Percentiles rank a stretch among this genome's conserved stretches.
Conservation (phyloP, 1,140 invertebrate species). For the Eupeodes corollae region DNA sequence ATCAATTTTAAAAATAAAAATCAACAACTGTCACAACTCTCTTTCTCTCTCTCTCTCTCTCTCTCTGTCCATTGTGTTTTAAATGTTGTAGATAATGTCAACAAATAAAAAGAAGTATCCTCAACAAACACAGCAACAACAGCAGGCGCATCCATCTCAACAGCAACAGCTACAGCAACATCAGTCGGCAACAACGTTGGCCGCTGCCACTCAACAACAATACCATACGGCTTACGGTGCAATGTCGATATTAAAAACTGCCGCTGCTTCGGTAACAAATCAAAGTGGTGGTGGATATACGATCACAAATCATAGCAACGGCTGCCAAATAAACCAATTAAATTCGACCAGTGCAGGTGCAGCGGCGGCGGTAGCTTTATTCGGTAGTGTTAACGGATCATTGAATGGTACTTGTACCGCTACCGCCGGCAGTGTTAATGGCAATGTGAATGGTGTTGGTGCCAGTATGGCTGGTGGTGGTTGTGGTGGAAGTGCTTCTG, state of each 20-base stretch:
- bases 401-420: slow-evolving; percentile 11
- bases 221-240: slow-evolving; percentile 13
- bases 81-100: slow-evolving; percentile 24
- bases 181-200: slow-evolving; percentile 5
- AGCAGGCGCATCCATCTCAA: slow-evolving; percentile 5
- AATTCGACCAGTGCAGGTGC: slow-evolving; percentile 11
- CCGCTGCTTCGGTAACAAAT: neutral
- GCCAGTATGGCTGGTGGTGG: slow-evolving; percentile 5
- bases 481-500: slow-evolving; percentile 2
- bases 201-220: slow-evolving; percentile 6
- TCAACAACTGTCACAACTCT: slow-evolving; percentile 11
- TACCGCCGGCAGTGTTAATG: neutral
- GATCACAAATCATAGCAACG: slow-evolving; percentile 2
- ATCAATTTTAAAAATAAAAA: neutral
- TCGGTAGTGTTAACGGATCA: slow-evolving; percentile 2
- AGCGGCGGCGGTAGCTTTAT: slow-evolving; percentile 7
- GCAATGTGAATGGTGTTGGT: neutral
- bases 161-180: slow-evolving; percentile 5
- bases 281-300: too few relatives aligned
- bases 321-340: slow-evolving; percentile 11
- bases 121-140: slow-evolving; percentile 8
- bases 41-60: neutral
- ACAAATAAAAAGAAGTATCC: slow-evolving; percentile 24
- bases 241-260: slow-evolving; percentile 17
- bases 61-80: slow-evolving; percentile 4